Percentiles rank a stretch among this genome's conserved stretches.
Evolutionary conservation across 2,888 invertebrate genomes (phyloP).

Genomic region (Agriopis leucophaearia): DNA sequence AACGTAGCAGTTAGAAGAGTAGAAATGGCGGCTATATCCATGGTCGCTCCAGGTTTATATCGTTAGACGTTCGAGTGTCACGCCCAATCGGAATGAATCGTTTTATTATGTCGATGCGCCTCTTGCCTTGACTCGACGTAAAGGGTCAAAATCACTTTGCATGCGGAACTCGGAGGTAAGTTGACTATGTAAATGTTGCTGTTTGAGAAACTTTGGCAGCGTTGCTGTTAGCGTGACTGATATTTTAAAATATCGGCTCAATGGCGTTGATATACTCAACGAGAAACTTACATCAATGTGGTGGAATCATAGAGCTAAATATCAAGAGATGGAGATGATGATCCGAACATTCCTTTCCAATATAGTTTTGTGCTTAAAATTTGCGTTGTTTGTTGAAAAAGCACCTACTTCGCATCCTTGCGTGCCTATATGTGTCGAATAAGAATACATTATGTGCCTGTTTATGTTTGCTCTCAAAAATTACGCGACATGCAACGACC

Average conservation of each 20-base stretch:
- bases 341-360: background rate
- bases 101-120: constrained; percentile 58
- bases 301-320: too few species aligned
- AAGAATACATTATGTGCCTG: too few species aligned
- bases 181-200: constrained; percentile 36
- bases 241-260: constrained; percentile 9
- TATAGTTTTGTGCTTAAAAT: too few species aligned
- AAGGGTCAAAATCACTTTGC: constrained; percentile 46
- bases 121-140: constrained; percentile 40
- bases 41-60: constrained; percentile 66
- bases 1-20: constrained; percentile 57
- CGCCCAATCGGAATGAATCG: constrained; percentile 64
- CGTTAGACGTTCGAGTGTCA: constrained; percentile 64
- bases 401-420: too few species aligned
- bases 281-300: background rate
- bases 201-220: constrained; percentile 25
- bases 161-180: constrained; percentile 40
- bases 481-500: too few species aligned
- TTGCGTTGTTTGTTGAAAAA: background rate
- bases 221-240: constrained; percentile 9
- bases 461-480: too few species aligned
- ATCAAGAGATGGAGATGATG: background rate
- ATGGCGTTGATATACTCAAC: background rate
- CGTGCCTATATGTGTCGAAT: too few species aligned
- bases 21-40: constrained; percentile 57